Evolutionary conservation across 2,797 vertebrate species (phyloP).

Genomic region (Ispidina lecontei): DNA sequence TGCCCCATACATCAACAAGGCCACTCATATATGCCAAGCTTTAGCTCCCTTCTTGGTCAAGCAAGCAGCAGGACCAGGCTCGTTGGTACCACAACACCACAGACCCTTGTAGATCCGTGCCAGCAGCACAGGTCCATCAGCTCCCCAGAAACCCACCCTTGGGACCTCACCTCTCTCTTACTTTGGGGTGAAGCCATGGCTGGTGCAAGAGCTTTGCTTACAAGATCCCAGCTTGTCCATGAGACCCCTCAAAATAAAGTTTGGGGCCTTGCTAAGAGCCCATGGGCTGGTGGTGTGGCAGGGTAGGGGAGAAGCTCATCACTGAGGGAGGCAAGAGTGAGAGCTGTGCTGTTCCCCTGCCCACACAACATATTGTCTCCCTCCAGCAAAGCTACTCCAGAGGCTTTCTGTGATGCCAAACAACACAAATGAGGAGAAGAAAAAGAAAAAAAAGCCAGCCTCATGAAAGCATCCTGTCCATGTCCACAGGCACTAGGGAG

Average conservation of each 20-base stretch:
- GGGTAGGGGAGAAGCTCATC: not conserved
- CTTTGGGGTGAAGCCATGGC: not conserved
- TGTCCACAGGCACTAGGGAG: constrained; percentile 57
- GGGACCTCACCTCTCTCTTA: not conserved
- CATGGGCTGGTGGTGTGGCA: rapidly evolving
- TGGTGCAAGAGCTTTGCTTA: not conserved
- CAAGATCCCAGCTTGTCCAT: not conserved
- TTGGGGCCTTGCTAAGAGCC: not conserved
- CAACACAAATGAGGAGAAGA: not conserved
- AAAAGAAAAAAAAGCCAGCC: not conserved
- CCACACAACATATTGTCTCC: constrained; percentile 61
- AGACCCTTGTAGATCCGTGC: not conserved
- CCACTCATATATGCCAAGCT: not conserved
- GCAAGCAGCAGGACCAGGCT: not conserved
- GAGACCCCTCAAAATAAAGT: not conserved
- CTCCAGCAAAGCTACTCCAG: constrained; percentile 43
- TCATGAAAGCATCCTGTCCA: not conserved
- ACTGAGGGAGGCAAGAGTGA: not conserved
- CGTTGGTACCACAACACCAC: rapidly evolving
- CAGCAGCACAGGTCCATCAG: not conserved
- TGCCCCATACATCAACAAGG: not conserved
- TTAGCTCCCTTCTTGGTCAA: not conserved
- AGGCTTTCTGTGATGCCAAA: constrained; percentile 27
- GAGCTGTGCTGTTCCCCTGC: not conserved
- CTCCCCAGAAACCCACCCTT: not conserved